Base-by-base conservation (phyloP, 2,888 invertebrate species). In the Morpho achilles region DNA sequence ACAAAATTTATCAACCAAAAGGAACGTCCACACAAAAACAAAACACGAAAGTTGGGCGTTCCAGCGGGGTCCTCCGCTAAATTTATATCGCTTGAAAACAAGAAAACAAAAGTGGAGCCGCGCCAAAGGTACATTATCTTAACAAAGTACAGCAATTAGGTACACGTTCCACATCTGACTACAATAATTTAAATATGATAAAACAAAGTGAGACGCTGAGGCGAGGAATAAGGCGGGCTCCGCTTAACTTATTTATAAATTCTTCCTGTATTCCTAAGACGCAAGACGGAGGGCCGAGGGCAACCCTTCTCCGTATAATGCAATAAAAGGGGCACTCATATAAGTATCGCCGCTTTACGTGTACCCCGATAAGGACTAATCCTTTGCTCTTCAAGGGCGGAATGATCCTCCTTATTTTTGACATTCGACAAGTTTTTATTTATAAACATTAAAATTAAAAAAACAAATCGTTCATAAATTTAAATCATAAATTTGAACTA, bases 161-260 rank as follows among this genome's bases (percentile, higher is more conserved):
- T 89, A 89, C 90, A 90, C 89, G 89, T 90, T 90, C 88, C 85
- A 89, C 89, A 89, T 89, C 88, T 89, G 85, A 89, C 89, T 90
- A 82, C 85, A 87, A 89, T 89, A 89, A 89, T 89, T 90, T 90
- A 89, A 90, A 90, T 90, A 89, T 90, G 89, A 90, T 90, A 90
- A 88, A 90, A 90, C 89, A 88, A 87, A 87, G 85, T 84, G 77
- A 81, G 83, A 82, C 77, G 82, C 73, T 63, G 77, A 80, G 77
- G 75, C 80, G 81, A 82, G 84, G 86, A 87, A 87, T 84, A 80
- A 82, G 86, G 87, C 82, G 79, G 80, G 79, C 73, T 75, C 74
- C 74, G 71, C 79, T 80, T 89, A 88, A 89, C 87, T 90, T 89
- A 90, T 90, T 90, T 90, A 89, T 86, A 85, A 87, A 90, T 88